These are phyloP conservation scores for Drosophila azteca DNA, from an alignment of 1,140 invertebrate genomes.

Conservation along the genomic window DNA sequence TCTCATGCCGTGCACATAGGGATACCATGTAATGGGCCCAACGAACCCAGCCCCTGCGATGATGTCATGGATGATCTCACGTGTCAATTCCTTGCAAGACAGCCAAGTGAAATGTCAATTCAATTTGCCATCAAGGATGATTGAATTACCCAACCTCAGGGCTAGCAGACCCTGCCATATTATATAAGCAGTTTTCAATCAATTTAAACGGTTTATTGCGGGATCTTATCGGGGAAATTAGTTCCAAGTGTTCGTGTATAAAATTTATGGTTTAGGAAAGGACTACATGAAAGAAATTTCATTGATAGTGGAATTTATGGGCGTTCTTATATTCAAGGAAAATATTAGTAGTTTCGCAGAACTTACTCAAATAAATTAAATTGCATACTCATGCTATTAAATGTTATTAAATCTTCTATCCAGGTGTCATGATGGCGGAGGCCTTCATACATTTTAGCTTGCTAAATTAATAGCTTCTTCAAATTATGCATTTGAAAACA, in stretches of 20 bases:
- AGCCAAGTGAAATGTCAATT: constrained; percentile 52
- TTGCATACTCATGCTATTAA: background rate
- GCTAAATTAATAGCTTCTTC: too few relatives aligned
- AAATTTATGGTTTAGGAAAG: too few relatives aligned
- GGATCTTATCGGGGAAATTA: constrained; percentile 47
- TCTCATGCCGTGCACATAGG: constrained; percentile 59
- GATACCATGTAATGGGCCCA: constrained; percentile 22
- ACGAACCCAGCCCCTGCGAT: constrained; percentile 28
- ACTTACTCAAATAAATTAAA: background rate
- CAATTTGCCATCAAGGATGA: constrained; percentile 54
- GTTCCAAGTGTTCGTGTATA: constrained; percentile 21
- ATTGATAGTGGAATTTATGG: too few relatives aligned
- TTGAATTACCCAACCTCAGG: constrained; percentile 40
- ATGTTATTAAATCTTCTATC: background rate
- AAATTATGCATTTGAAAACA: too few relatives aligned
- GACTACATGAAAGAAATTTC: too few relatives aligned
- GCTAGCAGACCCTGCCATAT: background rate
- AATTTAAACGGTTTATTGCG: constrained; percentile 53
- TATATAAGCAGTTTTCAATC: constrained; percentile 28
- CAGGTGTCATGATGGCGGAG: constrained; percentile 87
- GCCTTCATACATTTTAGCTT: too few relatives aligned
- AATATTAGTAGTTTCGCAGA: background rate
- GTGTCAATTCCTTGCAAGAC: constrained; percentile 28
- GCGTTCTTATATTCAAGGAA: too few relatives aligned
- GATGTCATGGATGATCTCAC: constrained; percentile 80